Evolutionary conservation across 2,113 vertebrate genomes (phyloP).

Genomic region (Aleadryas rufinucha): DNA sequence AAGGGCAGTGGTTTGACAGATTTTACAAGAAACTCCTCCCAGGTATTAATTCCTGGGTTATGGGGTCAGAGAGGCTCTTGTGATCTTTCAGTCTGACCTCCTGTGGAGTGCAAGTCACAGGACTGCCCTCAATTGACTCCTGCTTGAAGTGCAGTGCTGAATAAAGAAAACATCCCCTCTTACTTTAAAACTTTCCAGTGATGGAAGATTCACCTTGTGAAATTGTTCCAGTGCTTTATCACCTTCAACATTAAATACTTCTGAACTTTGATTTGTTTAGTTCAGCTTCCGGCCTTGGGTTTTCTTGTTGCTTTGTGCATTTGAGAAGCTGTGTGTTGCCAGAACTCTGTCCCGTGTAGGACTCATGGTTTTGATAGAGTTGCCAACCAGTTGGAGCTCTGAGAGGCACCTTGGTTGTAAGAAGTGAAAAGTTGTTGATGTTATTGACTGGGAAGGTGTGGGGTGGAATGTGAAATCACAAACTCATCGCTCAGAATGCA

Average conservation of each 20-base stretch:
- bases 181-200: neutral
- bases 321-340: neutral
- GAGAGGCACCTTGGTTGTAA: neutral
- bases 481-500: neutral
- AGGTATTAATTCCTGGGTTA: slow-evolving; percentile 31
- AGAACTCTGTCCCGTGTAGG: neutral
- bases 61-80: neutral
- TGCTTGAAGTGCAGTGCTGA: neutral
- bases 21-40: slow-evolving; percentile 17
- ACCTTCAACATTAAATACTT: neutral
- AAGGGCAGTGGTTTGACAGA: neutral
- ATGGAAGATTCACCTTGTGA: neutral
- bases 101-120: neutral
- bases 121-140: slow-evolving; percentile 27
- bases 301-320: neutral
- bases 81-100: slow-evolving; percentile 6
- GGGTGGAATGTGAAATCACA: neutral
- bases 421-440: neutral
- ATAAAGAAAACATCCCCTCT: neutral
- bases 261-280: neutral
- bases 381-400: neutral
- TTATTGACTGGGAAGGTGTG: neutral
- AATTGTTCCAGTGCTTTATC: neutral
- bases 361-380: rapidly evolving
- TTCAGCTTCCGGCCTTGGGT: neutral